Conservation (phyloP, 2,888 invertebrate genomes). For the Melanostoma scalare region DNA sequence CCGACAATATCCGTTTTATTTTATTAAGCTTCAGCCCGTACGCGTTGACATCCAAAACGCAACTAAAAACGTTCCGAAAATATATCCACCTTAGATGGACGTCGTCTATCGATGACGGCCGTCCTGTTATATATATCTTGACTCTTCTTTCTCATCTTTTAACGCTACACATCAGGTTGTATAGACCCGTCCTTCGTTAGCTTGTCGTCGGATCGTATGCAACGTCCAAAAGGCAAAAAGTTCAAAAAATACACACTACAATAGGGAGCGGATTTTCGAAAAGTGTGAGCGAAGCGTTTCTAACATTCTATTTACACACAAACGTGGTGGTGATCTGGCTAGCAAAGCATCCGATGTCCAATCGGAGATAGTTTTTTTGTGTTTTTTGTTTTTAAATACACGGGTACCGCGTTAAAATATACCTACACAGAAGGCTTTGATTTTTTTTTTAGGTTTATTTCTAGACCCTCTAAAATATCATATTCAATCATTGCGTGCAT, state of each 20-base stretch:
- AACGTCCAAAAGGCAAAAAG: constrained; percentile 42
- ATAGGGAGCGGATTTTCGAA: constrained; percentile 58
- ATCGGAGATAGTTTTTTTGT: constrained; percentile 35
- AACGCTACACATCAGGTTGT: constrained; percentile 10
- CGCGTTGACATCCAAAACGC: constrained; percentile 82
- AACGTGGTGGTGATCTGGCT: constrained; percentile 44
- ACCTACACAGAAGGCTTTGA: constrained; percentile 62
- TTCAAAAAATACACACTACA: constrained; percentile 49
- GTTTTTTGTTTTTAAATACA: constrained; percentile 11
- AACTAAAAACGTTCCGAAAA: constrained; percentile 79
- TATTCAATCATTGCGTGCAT: constrained; percentile 49
- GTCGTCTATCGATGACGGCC: constrained; percentile 71
- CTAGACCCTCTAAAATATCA: constrained; percentile 67
- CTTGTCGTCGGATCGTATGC: constrained; percentile 55
- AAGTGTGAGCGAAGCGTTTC: constrained; percentile 52
- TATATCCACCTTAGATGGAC: constrained; percentile 82
- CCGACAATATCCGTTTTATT: constrained; percentile 17
- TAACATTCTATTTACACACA: constrained; percentile 61
- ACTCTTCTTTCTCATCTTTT: constrained; percentile 41
- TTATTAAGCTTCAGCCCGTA: constrained; percentile 74
- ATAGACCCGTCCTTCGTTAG: constrained; percentile 54
- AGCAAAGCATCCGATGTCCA: constrained; percentile 51
- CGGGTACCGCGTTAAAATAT: constrained; percentile 10
- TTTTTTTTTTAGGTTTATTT: constrained; percentile 60
- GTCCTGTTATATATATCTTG: constrained; percentile 40